phyloP scores from a whole-genome alignment of 2,888 invertebrate genomes.

The Cryptus armator region DNA sequence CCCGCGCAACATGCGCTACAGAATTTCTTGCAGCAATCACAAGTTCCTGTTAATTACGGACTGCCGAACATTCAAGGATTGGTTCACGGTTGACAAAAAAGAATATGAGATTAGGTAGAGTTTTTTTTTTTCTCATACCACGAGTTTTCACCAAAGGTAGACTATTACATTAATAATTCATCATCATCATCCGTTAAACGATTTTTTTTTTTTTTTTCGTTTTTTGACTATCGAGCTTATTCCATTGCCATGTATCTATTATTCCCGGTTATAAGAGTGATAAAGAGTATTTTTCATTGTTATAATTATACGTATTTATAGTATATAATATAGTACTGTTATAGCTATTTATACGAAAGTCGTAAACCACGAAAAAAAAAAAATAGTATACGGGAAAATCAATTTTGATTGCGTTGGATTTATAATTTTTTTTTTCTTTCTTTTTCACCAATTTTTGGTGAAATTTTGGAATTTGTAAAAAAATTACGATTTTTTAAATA shows the following conservation, averaged over 20 bases:
- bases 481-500: too few species aligned
- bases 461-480: too few species aligned
- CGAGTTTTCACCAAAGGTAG: slow-evolving; percentile 59
- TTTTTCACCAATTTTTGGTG: too few species aligned
- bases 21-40: slow-evolving; percentile 30
- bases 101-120: neutral
- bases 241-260: slow-evolving; percentile 55
- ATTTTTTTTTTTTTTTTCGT: neutral
- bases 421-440: too few species aligned
- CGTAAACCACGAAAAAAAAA: neutral
- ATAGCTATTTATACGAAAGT: slow-evolving; percentile 44
- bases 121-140: slow-evolving; percentile 23
- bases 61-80: slow-evolving; percentile 33
- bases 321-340: slow-evolving; percentile 13
- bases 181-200: slow-evolving; percentile 18
- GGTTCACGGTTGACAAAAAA: slow-evolving; percentile 31
- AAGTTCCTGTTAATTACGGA: slow-evolving; percentile 52
- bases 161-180: neutral
- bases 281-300: slow-evolving; percentile 23
- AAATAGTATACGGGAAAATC: neutral
- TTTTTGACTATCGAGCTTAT: neutral
- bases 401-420: too few species aligned
- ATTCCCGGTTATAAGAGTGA: slow-evolving; percentile 42
- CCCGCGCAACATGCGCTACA: slow-evolving; percentile 50
- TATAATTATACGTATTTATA: slow-evolving; percentile 49